These are phyloP conservation scores for Chrosomus eos DNA, from an alignment of 2,797 vertebrate species.

Conservation along the genomic window DNA sequence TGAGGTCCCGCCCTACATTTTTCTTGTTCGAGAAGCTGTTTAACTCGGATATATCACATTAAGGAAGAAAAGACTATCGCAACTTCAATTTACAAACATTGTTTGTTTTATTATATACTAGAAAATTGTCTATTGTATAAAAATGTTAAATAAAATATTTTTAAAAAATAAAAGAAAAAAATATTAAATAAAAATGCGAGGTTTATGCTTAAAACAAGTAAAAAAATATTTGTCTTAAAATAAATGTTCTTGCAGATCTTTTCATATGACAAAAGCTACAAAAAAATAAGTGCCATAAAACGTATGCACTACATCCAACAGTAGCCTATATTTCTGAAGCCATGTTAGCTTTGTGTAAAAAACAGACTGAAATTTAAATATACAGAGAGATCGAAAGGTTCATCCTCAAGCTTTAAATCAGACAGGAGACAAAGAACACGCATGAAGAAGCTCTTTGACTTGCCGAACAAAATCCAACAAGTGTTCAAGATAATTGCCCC, in stretches of 20 bases:
- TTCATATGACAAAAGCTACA: neutral
- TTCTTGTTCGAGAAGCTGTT: too few relatives aligned
- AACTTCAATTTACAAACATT: neutral
- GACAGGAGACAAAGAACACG: neutral
- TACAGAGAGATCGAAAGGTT: neutral
- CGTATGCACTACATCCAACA: neutral
- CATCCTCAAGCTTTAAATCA: conserved; percentile 19
- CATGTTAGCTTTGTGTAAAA: neutral
- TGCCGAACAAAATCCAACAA: neutral
- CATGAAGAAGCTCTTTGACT: conserved; percentile 4
- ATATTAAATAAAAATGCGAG: neutral
- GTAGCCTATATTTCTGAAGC: neutral
- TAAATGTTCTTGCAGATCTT: neutral
- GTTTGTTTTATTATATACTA: neutral
- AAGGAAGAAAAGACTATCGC: too few relatives aligned
- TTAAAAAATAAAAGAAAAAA: neutral
- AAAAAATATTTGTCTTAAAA: neutral
- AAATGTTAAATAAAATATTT: neutral
- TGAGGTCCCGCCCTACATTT: too few relatives aligned
- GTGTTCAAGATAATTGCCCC: neutral
- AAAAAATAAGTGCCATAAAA: neutral
- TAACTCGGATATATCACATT: too few relatives aligned
- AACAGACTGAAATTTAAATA: neutral
- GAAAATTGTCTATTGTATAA: neutral
- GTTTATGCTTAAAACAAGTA: neutral